Conservation (phyloP, 1,140 invertebrate species). For the Sarcophaga peregrina region DNA sequence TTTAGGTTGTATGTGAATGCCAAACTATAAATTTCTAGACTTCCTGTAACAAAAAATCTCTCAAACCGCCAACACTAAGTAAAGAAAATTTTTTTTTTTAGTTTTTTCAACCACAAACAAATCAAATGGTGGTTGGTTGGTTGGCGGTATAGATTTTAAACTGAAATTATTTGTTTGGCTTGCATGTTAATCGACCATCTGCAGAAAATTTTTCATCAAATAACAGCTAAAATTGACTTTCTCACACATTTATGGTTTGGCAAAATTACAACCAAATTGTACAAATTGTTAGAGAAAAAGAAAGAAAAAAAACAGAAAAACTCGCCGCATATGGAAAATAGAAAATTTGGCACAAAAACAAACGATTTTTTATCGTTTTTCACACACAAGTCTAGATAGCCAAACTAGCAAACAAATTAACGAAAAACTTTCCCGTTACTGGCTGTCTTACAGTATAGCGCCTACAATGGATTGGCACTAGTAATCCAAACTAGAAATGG, state of each 20-base stretch:
- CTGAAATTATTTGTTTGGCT: not conserved
- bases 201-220: slow-evolving; percentile 21
- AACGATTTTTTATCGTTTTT: too few relatives aligned
- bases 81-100: not conserved
- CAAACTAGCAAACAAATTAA: too few relatives aligned
- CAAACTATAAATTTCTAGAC: slow-evolving; percentile 29
- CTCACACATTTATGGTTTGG: slow-evolving; percentile 28
- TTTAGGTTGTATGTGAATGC: not conserved
- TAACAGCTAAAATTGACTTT: slow-evolving; percentile 1
- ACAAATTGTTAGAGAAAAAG: not conserved
- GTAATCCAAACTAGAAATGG: too few relatives aligned
- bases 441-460: too few relatives aligned
- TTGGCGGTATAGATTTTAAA: not conserved
- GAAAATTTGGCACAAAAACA: too few relatives aligned
- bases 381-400: too few relatives aligned
- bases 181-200: slow-evolving; percentile 39
- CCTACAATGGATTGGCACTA: too few relatives aligned
- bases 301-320: too few relatives aligned
- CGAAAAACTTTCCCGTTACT: too few relatives aligned
- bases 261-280: slow-evolving; percentile 12
- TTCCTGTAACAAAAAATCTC: slow-evolving; percentile 17
- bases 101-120: not conserved
- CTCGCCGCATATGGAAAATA: too few relatives aligned
- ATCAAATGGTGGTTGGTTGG: not conserved
- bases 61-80: not conserved